Base-by-base conservation (phyloP, 2,888 invertebrate genomes). In the Furcula furcula region DNA sequence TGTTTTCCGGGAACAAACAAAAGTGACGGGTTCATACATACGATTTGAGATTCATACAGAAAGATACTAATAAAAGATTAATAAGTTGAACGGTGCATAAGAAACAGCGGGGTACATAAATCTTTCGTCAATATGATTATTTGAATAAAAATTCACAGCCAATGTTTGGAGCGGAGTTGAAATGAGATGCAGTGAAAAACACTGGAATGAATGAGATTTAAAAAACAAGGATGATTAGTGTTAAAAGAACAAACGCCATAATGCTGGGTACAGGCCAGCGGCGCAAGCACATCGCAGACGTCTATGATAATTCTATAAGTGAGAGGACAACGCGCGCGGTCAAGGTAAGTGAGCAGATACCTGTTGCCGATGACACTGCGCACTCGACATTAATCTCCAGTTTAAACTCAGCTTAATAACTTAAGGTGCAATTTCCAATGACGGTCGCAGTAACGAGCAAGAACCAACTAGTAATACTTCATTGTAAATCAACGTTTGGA, bases 291-390 rank as follows among this genome's bases (percentile, higher is more conserved):
- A 58, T 60, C 60, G 55, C 55, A 65, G 61, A 65, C 51, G 53
- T 63, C 69, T 63, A 69, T 68, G 61, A 68, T 69, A 68, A 59
- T 62, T 62, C 65, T 65, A 64, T 66, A 67, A 80, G 82, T 79
- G 82, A 82, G 81, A 80, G 81, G 84, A 76, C 78, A 76, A 68
- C 66, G 65, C 55, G 77, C 68, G 75, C 81, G 83, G 85, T 85
- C 85, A 86, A 85, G 85, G 84, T 74, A 69, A 85, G 76, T 80
- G 68, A 76, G 78, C 71, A 66, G 63, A 66, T 71, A 70, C 73
- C 66, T 65, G 73, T 65, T 67, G 66, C 55, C 69, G 74, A 76
- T 79, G 77, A 76, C 74, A 77, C 73, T 57, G 65, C 57, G 59
- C 68, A 70, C 67, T 68, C 68, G 57, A 74, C 70, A 72, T 75